Evolutionary conservation across 2,113 vertebrate genomes (phyloP).

Genomic region (Siniperca chuatsi): DNA sequence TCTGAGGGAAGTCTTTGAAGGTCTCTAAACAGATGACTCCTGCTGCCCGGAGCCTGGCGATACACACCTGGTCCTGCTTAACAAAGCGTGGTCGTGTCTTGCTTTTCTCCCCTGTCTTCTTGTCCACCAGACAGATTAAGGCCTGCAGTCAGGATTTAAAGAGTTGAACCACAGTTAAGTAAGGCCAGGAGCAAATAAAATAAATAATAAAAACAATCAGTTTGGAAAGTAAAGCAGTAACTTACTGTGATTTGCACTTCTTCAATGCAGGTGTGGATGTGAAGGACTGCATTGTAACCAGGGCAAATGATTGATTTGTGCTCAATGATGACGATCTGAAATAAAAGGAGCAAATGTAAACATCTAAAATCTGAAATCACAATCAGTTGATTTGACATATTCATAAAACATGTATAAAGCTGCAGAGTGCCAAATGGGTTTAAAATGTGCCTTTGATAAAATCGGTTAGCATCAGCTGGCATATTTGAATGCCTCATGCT

Average conservation of each 20-base stretch:
- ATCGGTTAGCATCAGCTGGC: background rate
- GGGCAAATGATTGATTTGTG: constrained; percentile 99
- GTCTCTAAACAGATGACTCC: constrained; percentile 99
- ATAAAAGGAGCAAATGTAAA: background rate
- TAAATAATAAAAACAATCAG: background rate
- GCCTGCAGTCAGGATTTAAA: constrained; percentile 82
- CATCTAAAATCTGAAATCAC: background rate
- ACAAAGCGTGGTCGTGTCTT: constrained; percentile 98
- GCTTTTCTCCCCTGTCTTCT: constrained; percentile 98
- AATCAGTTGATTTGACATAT: background rate
- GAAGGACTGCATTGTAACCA: constrained; percentile 98
- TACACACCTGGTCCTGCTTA: constrained; percentile 99
- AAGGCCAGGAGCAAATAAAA: background rate
- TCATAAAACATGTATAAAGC: background rate
- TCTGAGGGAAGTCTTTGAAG: constrained; percentile 99
- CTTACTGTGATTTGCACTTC: constrained; percentile 99
- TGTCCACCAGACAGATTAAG: constrained; percentile 99
- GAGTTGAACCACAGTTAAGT: background rate
- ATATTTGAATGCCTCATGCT: background rate
- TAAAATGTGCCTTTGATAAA: background rate
- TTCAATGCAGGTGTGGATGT: constrained; percentile 99
- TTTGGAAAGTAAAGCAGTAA: constrained; percentile 6
- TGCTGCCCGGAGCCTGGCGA: constrained; percentile 94
- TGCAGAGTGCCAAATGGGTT: background rate
- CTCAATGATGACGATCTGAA: constrained; percentile 98